Evolutionary conservation across 2,888 invertebrate genomes (phyloP), one percentile per base, ranked within the genome.

Genomic region (Protonemura montana): DNA sequence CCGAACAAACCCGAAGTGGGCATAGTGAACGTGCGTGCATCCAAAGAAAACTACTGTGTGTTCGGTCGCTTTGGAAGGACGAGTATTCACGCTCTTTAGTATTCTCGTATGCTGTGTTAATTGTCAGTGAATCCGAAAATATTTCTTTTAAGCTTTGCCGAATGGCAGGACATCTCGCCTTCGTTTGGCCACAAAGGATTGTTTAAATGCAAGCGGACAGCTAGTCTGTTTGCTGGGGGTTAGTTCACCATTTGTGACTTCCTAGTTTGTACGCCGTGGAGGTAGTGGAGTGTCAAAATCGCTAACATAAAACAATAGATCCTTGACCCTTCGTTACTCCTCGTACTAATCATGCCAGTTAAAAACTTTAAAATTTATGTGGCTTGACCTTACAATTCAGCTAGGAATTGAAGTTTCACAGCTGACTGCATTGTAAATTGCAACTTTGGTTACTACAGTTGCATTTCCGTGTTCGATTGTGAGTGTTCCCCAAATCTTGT

Each of bases 391-490:
- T 59, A 59, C 59, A 21, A 59, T 21, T 59, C 59, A 35, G 59
- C 59, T 59, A 16, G 59, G 13, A 10, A 16, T 59, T 13, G 21
- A 59, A 59, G 13, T 13, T 59, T 1, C 59, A 59, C 59, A 59
- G 13, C 59, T 59, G 59, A 59, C 16, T 59, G 13, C 59, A 59
- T 59, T 21, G 59, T 59, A 21, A 3, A 59, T 59, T 59, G 59
- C 59, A 59, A 59, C 59, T 59, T 59, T 21, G 59, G 59, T 59
- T 10, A 21, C 1, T 59, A 2, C 21, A 59, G 21, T 59, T 21
- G 59, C 59, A 59, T 59, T 59, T 59, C 59, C 59, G 59, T 59
- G 59, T 59, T 59, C 59, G 59, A 59, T 59, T 59, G 59, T n/a
- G n/a, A n/a, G n/a, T 59, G 59, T 10, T 21, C 16, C 21, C 13